These are phyloP conservation scores for Drosophila pandora DNA, from an alignment of 1,140 invertebrate species.

Conservation along the genomic window DNA sequence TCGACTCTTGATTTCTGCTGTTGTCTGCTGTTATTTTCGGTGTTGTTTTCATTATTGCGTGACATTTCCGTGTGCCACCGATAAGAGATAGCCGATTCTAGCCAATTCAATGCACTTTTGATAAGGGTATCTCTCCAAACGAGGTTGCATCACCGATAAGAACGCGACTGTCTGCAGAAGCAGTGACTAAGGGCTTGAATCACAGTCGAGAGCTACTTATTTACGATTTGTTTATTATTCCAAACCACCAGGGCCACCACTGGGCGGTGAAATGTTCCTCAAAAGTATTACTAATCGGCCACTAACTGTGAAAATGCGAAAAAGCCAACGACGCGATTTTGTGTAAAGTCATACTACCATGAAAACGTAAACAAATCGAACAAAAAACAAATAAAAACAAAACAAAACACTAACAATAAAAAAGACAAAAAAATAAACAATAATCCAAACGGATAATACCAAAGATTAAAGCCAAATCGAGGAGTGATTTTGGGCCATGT, in stretches of 20 bases:
- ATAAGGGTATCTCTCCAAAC: conserved; percentile 21
- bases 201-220: background rate
- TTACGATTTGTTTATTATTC: background rate
- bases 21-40: background rate
- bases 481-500: conserved; percentile 47
- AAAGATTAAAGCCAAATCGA: conserved; percentile 11
- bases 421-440: conserved; percentile 15
- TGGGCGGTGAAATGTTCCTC: conserved; percentile 51
- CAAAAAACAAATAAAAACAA: background rate
- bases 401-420: conserved; percentile 5
- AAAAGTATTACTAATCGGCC: conserved; percentile 10
- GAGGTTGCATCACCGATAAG: conserved; percentile 63
- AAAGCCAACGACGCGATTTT: conserved; percentile 1
- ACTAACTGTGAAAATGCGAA: conserved; percentile 3
- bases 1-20: background rate
- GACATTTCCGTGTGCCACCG: conserved; percentile 24
- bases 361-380: conserved; percentile 12
- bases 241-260: conserved; percentile 1
- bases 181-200: conserved; percentile 34
- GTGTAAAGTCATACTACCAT: conserved; percentile 2
- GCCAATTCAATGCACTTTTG: conserved; percentile 40
- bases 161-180: conserved; percentile 1
- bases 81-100: conserved; percentile 9
- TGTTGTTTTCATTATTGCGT: conserved; percentile 5
- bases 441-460: conserved; percentile 6